phyloP scores from a whole-genome alignment of 2,888 invertebrate genomes.

The Unio delphinus region DNA sequence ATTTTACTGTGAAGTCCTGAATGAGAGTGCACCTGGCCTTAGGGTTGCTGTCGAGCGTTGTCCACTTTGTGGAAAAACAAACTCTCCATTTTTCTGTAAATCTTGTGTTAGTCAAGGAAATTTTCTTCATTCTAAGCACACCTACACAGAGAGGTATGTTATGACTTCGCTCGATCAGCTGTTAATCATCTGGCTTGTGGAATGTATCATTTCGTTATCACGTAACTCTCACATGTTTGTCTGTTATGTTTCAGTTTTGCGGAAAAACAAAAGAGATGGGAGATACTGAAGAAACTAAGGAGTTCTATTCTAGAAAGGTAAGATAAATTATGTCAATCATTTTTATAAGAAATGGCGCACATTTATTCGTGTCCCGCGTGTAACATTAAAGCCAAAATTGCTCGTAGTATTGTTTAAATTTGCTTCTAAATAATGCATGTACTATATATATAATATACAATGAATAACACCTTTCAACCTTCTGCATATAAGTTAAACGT shows the following conservation, averaged over 20 bases:
- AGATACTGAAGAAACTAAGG: slow-evolving; percentile 15
- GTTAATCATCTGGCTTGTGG: too few relatives aligned
- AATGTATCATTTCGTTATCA: too few relatives aligned
- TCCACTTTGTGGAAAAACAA: slow-evolving; percentile 39
- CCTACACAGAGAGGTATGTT: slow-evolving; percentile 15
- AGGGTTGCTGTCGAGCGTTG: slow-evolving; percentile 48
- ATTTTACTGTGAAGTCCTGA: slow-evolving; percentile 21
- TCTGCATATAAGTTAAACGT: too few relatives aligned
- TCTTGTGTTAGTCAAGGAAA: slow-evolving; percentile 43
- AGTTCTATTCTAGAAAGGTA: slow-evolving; percentile 6
- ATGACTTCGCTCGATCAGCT: not conserved
- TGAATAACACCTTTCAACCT: too few relatives aligned
- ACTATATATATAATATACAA: too few relatives aligned
- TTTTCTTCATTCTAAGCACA: slow-evolving; percentile 43
- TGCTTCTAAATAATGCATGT: too few relatives aligned
- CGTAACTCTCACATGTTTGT: not conserved
- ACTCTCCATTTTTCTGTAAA: slow-evolving; percentile 38
- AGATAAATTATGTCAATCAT: not conserved
- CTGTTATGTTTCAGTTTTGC: slow-evolving; percentile 7
- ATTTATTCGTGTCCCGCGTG: too few relatives aligned
- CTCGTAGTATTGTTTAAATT: too few relatives aligned
- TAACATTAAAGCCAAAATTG: too few relatives aligned
- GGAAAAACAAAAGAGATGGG: slow-evolving; percentile 12
- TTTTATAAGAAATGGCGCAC: too few relatives aligned
- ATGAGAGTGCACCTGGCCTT: slow-evolving; percentile 31